Percentiles rank a stretch among this genome's conserved stretches.
Conservation (phyloP, 2,797 vertebrate genomes). For the Heteromormyrus szaboi region DNA sequence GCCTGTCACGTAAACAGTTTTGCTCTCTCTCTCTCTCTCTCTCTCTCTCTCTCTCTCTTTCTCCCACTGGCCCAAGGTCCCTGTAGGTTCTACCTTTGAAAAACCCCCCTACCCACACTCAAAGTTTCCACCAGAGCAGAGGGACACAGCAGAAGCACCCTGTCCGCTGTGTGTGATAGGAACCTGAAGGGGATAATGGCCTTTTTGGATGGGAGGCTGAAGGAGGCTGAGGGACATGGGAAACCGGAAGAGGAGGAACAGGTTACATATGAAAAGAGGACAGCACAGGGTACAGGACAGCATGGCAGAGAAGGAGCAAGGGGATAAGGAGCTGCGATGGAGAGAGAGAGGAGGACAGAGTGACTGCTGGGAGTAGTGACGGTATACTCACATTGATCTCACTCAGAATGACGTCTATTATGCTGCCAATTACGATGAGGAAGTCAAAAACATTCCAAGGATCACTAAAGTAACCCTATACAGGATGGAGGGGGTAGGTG, state of each 20-base stretch:
- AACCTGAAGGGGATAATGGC: constrained; percentile 25
- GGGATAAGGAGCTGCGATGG: constrained; percentile 33
- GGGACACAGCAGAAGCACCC: constrained; percentile 41
- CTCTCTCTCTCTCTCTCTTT: constrained; percentile 22
- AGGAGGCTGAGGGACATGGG: constrained; percentile 24
- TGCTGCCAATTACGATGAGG: constrained; percentile 99
- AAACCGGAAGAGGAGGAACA: constrained; percentile 21
- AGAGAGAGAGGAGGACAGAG: constrained; percentile 41
- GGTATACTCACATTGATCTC: constrained; percentile 99
- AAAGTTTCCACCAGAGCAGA: constrained; percentile 34
- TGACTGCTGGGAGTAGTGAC: constrained; percentile 46
- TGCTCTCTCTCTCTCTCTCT: constrained; percentile 23
- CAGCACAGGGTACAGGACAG: constrained; percentile 22
- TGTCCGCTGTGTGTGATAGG: constrained; percentile 47
- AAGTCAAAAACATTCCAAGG: constrained; percentile 99
- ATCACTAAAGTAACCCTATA: constrained; percentile 99
- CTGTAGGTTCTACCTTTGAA: constrained; percentile 16
- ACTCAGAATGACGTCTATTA: constrained; percentile 99
- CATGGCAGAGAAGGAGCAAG: constrained; percentile 18
- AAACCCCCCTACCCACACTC: constrained; percentile 33
- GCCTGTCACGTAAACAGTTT: constrained; percentile 36
- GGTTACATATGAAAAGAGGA: constrained; percentile 27
- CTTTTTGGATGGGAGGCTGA: constrained; percentile 13
- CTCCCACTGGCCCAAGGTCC: constrained; percentile 13
- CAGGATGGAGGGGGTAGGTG: constrained; percentile 83